Evolutionary conservation across 2,888 invertebrate species (phyloP).

Genomic region (Eupithecia centaureata): DNA sequence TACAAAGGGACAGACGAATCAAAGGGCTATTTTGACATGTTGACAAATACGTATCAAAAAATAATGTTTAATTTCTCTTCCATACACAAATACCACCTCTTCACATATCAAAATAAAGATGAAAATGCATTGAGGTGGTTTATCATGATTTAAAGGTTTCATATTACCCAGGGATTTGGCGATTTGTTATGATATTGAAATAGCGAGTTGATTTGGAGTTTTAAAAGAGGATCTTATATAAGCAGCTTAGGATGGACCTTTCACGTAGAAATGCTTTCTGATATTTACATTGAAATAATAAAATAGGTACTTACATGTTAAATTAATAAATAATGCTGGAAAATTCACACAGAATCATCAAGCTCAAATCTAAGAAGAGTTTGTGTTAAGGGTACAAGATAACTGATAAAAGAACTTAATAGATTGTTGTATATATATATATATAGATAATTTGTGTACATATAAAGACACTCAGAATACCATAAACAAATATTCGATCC

Average conservation of each 20-base stretch:
- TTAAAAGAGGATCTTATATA: constrained; percentile 50
- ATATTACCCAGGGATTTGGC: constrained; percentile 74
- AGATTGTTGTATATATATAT: too few relatives aligned
- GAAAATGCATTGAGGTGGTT: background rate
- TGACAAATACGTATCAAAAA: constrained; percentile 76
- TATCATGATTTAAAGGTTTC: constrained; percentile 58
- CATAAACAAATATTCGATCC: too few relatives aligned
- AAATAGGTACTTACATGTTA: too few relatives aligned
- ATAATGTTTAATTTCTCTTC: constrained; percentile 56
- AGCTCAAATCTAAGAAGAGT: too few relatives aligned
- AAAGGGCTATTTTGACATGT: constrained; percentile 81
- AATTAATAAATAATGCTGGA: too few relatives aligned
- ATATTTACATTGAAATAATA: background rate
- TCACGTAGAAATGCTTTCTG: constrained; percentile 24
- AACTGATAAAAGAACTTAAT: too few relatives aligned
- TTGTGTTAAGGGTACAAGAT: too few relatives aligned
- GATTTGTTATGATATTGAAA: constrained; percentile 71
- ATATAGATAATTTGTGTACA: too few relatives aligned
- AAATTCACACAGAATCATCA: too few relatives aligned
- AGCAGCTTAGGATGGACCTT: constrained; percentile 56
- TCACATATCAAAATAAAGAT: constrained; percentile 26
- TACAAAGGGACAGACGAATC: constrained; percentile 66
- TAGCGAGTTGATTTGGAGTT: constrained; percentile 53
- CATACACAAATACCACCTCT: constrained; percentile 38
- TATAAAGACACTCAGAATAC: too few relatives aligned